phyloP scores from a whole-genome alignment of 2,797 vertebrate genomes.

The Leuciscus waleckii region DNA sequence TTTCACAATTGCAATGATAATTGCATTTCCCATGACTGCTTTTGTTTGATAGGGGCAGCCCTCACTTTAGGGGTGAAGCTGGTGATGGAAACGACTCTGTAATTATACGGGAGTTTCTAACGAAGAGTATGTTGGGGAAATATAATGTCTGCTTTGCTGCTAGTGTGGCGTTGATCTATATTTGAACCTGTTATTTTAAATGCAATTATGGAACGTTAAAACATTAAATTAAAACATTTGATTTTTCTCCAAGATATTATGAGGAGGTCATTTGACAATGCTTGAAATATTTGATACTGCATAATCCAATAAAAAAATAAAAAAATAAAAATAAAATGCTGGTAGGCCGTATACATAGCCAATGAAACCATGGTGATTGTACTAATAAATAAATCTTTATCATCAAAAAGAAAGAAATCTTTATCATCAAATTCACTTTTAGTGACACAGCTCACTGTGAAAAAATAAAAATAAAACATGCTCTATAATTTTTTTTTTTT shows the following conservation, averaged over 20 bases:
- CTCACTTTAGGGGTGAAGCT: constrained; percentile 52
- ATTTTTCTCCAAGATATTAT: too few species aligned
- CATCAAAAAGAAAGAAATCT: too few species aligned
- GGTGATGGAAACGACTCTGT: constrained; percentile 49
- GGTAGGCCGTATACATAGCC: too few species aligned
- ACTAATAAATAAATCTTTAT: too few species aligned
- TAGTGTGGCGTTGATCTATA: constrained; percentile 60
- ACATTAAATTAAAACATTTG: too few species aligned
- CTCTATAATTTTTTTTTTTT: too few species aligned
- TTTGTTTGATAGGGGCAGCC: constrained; percentile 43
- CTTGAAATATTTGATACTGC: neutral
- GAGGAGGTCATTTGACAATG: neutral
- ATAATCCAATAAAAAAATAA: too few species aligned
- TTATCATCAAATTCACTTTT: too few species aligned
- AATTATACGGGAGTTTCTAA: constrained; percentile 55
- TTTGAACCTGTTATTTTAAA: constrained; percentile 19
- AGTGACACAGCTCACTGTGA: too few species aligned
- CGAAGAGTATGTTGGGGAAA: constrained; percentile 52
- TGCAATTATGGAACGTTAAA: neutral
- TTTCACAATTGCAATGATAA: constrained; percentile 54
- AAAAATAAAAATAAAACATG: too few species aligned
- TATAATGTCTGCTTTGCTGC: constrained; percentile 56
- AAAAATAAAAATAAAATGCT: too few species aligned
- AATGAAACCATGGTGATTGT: neutral
- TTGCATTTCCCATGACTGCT: constrained; percentile 63